phyloP scores from a whole-genome alignment of 2,113 vertebrate genomes.

The rabbit (Oryctolagus cuniculus) region mOryCun1.1 NC_091453.1:124594001-124594500 shows the following conservation, averaged over 20 bases:
- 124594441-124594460: not conserved
- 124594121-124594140: not conserved
- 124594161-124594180: not conserved
- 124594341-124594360: not conserved
- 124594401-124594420: not conserved
- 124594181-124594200: not conserved
- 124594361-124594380: not conserved
- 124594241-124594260: constrained; percentile 1
- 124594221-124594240: not conserved
- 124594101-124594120: not conserved
- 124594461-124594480: not conserved
- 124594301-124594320: not conserved
- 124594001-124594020: constrained; percentile 13
- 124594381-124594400: not conserved
- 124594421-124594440: not conserved
- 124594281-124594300: not conserved
- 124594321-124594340: not conserved
- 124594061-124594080: not conserved
- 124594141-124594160: not conserved
- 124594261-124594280: not conserved
- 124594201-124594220: not conserved
- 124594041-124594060: not conserved
- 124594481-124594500: not conserved
- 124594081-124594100: not conserved
- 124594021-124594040: not conserved